These are phyloP conservation scores for Tetramorium bicarinatum DNA, from an alignment of 2,888 invertebrate genomes.

Conservation along the genomic window DNA sequence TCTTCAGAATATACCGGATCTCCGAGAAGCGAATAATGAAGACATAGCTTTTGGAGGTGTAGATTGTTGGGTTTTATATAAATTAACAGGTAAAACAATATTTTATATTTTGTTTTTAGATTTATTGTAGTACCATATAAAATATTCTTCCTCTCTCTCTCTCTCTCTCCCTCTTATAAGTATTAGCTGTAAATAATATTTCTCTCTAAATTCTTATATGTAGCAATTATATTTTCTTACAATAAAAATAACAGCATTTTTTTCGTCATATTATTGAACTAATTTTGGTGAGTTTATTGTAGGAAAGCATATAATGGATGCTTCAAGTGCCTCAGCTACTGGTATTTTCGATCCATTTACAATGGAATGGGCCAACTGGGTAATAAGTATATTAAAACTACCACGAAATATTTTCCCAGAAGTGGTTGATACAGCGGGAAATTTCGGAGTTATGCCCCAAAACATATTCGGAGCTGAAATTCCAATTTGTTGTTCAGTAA, in stretches of 20 bases:
- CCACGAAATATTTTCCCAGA: constrained; percentile 92
- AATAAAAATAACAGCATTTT: not conserved
- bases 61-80: constrained; percentile 97
- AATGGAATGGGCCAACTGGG: constrained; percentile 93
- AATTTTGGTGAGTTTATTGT: not conserved
- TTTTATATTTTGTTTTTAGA: not conserved
- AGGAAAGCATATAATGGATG: constrained; percentile 92
- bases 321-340: constrained; percentile 96
- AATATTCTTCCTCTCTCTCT: not conserved
- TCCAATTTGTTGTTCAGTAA: constrained; percentile 93
- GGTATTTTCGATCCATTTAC: constrained; percentile 98
- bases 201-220: not conserved
- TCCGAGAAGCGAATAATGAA: constrained; percentile 89
- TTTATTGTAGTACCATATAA: not conserved
- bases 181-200: not conserved
- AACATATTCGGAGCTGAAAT: constrained; percentile 92
- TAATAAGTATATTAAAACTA: constrained; percentile 91
- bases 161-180: too few species aligned
- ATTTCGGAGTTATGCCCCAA: constrained; percentile 91
- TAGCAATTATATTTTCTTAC: not conserved
- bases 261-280: not conserved
- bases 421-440: constrained; percentile 92
- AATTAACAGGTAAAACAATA: constrained; percentile 88
- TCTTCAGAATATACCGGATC: constrained; percentile 90
- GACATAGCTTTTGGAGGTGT: constrained; percentile 94